These are phyloP conservation scores for Epirrita christyi DNA, from an alignment of 2,888 invertebrate genomes.

Conservation along the genomic window DNA sequence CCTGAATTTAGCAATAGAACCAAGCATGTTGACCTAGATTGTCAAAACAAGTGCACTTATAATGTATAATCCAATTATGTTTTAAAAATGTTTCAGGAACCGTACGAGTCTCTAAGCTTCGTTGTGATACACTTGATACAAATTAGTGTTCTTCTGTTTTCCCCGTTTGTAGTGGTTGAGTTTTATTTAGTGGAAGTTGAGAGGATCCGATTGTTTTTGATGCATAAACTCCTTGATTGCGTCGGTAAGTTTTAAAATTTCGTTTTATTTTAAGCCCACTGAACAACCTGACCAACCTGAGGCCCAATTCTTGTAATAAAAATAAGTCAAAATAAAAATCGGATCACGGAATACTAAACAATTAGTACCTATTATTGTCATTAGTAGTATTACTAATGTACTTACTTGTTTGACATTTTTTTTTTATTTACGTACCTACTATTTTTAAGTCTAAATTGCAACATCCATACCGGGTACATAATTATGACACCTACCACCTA, in stretches of 20 bases:
- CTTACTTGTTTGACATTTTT: too few species aligned
- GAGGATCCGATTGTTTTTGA: conserved; percentile 57
- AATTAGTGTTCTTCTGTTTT: conserved; percentile 62
- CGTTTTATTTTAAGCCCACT: too few species aligned
- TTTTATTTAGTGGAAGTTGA: conserved; percentile 65
- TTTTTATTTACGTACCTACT: too few species aligned
- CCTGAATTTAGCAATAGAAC: conserved; percentile 15
- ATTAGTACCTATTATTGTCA: too few species aligned
- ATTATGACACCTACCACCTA: too few species aligned
- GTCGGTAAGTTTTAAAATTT: conserved; percentile 48
- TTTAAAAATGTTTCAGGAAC: conserved; percentile 51
- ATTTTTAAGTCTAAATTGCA: too few species aligned
- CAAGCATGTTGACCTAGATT: neutral
- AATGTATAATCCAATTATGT: neutral
- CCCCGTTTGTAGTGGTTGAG: conserved; percentile 67
- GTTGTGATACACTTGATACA: conserved; percentile 61
- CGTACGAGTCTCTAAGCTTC: conserved; percentile 51
- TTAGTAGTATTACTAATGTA: too few species aligned
- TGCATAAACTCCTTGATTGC: conserved; percentile 60
- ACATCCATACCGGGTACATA: too few species aligned
- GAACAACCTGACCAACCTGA: too few species aligned
- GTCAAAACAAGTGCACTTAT: neutral
- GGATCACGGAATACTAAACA: too few species aligned
- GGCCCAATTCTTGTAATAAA: too few species aligned
- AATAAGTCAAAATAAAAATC: too few species aligned